Evolutionary conservation across 2,888 invertebrate genomes (phyloP).

Genomic region (Euplexia lucipara): DNA sequence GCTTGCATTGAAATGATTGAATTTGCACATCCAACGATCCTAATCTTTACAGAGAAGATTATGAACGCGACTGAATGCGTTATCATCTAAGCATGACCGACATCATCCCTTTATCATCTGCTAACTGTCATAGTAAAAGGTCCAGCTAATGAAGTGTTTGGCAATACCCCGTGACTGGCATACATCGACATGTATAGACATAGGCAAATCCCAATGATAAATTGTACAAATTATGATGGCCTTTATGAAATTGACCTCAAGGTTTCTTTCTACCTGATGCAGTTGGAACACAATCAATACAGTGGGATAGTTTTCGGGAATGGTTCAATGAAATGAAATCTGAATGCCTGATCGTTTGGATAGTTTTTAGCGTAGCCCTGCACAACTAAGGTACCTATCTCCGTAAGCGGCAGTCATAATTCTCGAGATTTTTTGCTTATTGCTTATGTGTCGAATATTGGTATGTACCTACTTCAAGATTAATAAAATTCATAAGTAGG

Average conservation of each 20-base stretch:
- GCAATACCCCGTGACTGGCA: conserved; percentile 8
- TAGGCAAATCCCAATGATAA: background rate
- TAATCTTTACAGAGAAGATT: no score
- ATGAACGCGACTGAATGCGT: no score
- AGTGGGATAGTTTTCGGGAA: background rate
- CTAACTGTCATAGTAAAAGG: conserved; percentile 14
- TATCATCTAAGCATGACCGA: background rate
- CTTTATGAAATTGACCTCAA: conserved; percentile 16
- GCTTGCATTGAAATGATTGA: no score
- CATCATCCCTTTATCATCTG: conserved; percentile 3
- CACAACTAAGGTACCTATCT: no score
- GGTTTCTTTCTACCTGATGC: conserved; percentile 7
- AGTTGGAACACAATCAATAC: background rate
- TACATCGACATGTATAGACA: background rate
- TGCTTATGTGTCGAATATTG: no score
- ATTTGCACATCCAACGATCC: no score
- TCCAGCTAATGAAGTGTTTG: conserved; percentile 3
- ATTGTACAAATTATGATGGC: background rate
- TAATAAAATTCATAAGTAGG: no score
- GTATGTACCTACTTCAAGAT: no score
- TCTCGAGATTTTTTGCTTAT: no score
- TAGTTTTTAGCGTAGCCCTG: no score
- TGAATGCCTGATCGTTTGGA: background rate
- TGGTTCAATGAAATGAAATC: background rate
- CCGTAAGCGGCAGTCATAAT: no score